Conservation (phyloP, 1,140 invertebrate species). For the Aphelinus certus region DNA sequence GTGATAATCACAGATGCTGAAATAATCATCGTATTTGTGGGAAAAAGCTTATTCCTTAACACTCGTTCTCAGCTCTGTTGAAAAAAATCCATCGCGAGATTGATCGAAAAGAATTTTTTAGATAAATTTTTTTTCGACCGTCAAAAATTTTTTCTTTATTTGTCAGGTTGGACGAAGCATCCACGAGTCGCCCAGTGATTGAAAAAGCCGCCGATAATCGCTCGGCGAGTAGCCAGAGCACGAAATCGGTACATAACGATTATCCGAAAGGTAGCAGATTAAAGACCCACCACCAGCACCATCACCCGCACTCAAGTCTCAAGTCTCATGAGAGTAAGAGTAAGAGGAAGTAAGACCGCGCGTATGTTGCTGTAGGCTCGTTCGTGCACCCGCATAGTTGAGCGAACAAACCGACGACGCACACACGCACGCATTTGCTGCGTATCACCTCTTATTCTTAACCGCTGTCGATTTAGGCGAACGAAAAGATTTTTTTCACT, state of each 20-base stretch:
- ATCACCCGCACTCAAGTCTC: slow-evolving; percentile 51
- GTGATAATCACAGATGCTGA: background rate
- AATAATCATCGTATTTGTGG: slow-evolving; percentile 10
- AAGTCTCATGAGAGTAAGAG: slow-evolving; percentile 57
- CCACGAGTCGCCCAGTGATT: slow-evolving; percentile 59
- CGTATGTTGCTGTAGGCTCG: slow-evolving; percentile 10
- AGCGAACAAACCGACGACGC: background rate
- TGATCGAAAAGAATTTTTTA: slow-evolving; percentile 2
- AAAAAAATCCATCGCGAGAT: background rate
- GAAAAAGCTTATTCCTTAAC: slow-evolving; percentile 22
- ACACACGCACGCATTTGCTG: slow-evolving; percentile 14
- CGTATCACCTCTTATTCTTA: background rate
- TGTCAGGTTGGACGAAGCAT: slow-evolving; percentile 61
- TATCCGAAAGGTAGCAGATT: slow-evolving; percentile 54
- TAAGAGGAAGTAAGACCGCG: slow-evolving; percentile 58
- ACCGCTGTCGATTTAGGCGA: slow-evolving; percentile 8
- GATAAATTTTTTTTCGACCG: slow-evolving; percentile 30
- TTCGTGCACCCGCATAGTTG: slow-evolving; percentile 20
- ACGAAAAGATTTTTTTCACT: slow-evolving; percentile 13
- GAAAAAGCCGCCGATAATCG: slow-evolving; percentile 54
- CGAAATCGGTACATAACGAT: slow-evolving; percentile 51
- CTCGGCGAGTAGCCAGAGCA: slow-evolving; percentile 49
- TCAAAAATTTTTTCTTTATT: slow-evolving; percentile 51
- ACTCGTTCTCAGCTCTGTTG: slow-evolving; percentile 12
- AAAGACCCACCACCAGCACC: slow-evolving; percentile 58